These are phyloP conservation scores for Gallinago undulata DNA, from an alignment of 2,113 vertebrate genomes.

Conservation along the genomic window DNA sequence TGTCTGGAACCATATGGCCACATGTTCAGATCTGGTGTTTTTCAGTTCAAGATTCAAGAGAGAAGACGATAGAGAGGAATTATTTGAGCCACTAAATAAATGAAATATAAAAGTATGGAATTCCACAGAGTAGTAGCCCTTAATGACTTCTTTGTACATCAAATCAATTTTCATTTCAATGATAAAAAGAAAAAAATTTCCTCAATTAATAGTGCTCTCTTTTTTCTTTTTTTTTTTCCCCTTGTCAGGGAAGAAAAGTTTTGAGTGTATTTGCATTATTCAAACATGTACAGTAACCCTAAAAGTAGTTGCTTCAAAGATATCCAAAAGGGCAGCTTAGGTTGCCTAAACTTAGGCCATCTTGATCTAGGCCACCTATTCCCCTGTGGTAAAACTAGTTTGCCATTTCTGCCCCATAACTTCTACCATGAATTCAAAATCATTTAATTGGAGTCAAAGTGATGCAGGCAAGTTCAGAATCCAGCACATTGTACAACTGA, in stretches of 20 bases:
- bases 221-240: neutral
- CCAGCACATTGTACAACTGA: rapidly evolving
- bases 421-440: neutral
- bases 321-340: neutral
- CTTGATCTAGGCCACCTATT: neutral
- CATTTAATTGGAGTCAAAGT: neutral
- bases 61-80: neutral
- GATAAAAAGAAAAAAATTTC: neutral
- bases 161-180: neutral
- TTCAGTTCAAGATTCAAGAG: neutral
- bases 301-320: neutral
- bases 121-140: neutral
- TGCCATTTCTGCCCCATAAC: neutral
- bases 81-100: neutral
- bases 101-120: neutral
- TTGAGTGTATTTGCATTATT: neutral
- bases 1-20: neutral
- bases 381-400: neutral
- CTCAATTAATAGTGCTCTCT: neutral
- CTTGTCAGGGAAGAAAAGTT: neutral
- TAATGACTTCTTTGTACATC: neutral
- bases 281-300: neutral
- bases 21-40: neutral
- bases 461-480: neutral
- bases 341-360: neutral